These are phyloP conservation scores for Lepisosteus oculatus DNA, from an alignment of 2,113 vertebrate genomes.

Conservation along the genomic window DNA sequence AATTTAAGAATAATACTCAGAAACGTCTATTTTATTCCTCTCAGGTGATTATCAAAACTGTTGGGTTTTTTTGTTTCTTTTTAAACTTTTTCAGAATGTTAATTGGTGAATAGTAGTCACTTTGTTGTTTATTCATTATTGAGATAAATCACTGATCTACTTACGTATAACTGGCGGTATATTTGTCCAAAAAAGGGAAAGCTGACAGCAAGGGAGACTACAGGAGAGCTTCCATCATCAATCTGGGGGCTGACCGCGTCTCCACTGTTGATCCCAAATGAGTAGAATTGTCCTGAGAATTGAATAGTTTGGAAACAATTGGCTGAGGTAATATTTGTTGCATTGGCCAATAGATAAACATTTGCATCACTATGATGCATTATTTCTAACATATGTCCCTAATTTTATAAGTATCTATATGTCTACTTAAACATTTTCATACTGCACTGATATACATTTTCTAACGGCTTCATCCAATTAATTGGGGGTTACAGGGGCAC, in stretches of 20 bases:
- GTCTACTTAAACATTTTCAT: too few relatives aligned
- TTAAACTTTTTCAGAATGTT: neutral
- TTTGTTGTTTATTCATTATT: neutral
- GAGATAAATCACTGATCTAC: neutral
- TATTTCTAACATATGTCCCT: too few relatives aligned
- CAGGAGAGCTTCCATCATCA: constrained; percentile 8
- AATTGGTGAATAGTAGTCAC: neutral
- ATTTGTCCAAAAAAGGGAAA: constrained; percentile 22
- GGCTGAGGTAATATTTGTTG: too few relatives aligned
- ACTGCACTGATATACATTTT: too few relatives aligned
- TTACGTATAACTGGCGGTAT: constrained; percentile 18
- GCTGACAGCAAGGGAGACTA: neutral
- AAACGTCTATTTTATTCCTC: neutral
- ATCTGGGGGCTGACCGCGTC: neutral
- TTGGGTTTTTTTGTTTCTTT: neutral
- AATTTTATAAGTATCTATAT: too few relatives aligned
- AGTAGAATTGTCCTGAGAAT: constrained; percentile 6
- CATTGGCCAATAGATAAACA: too few relatives aligned
- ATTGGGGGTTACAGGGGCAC: too few relatives aligned
- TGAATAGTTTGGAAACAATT: too few relatives aligned
- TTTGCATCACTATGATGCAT: too few relatives aligned
- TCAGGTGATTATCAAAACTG: neutral
- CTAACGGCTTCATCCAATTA: too few relatives aligned
- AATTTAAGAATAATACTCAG: neutral
- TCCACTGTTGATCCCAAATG: constrained; percentile 9